Evolutionary conservation across 2,797 vertebrate species (phyloP).

Genomic region (Glossophaga mutica): DNA sequence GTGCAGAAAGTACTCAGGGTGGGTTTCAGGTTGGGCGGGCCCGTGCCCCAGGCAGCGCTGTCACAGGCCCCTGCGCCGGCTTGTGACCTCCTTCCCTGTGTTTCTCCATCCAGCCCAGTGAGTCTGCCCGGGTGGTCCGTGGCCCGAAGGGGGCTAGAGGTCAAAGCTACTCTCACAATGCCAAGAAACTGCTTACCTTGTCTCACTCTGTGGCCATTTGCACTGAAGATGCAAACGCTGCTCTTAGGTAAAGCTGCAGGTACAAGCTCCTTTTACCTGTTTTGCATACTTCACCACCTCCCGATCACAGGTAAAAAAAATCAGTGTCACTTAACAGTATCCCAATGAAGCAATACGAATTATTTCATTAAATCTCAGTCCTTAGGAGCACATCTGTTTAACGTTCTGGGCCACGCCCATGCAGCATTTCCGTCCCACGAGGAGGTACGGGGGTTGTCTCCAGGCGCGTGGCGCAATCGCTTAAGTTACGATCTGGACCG

Average conservation of each 20-base stretch:
- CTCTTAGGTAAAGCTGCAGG: background rate
- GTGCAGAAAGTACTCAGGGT: background rate
- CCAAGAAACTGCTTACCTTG: background rate
- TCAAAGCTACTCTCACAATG: background rate
- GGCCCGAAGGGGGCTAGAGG: background rate
- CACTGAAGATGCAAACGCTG: background rate
- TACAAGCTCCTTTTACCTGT: background rate
- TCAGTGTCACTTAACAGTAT: background rate
- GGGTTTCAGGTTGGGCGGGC: background rate
- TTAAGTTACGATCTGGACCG: background rate
- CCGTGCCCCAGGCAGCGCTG: background rate
- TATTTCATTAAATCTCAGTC: background rate
- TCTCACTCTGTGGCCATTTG: background rate
- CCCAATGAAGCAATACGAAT: background rate
- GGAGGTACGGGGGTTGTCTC: rapidly evolving
- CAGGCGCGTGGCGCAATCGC: background rate
- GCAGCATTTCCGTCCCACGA: background rate
- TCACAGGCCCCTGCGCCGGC: background rate
- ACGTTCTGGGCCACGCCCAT: background rate
- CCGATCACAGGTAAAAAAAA: background rate
- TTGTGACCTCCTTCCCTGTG: background rate
- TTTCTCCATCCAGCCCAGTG: background rate
- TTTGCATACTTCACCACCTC: background rate
- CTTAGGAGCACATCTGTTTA: background rate
- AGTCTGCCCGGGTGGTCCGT: background rate